Base-by-base conservation (phyloP, 1,140 invertebrate species). In the Zaprionus davidi region DNA sequence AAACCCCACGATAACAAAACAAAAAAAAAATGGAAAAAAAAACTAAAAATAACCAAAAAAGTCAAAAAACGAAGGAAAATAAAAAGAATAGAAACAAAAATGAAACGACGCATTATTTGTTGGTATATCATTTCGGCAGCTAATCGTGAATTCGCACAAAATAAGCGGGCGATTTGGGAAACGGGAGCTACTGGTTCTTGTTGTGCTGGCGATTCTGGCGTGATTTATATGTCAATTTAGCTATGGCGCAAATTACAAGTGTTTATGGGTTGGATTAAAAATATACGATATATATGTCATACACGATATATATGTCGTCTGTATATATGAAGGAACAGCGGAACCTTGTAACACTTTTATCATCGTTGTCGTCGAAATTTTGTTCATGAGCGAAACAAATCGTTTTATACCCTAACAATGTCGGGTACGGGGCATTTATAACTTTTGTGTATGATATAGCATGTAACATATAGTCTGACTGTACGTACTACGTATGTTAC, bases 111-210 rank as follows among this genome's bases (percentile, higher is more conserved):
- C 68, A 64, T 58, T 65, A 69, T 49, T 65, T 53, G 76, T 62
- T 53, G 31, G 38, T 5, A 34, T 36, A 7, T 56, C 12, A 67
- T 46, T 62, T 72, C 49, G 53, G 24, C 38, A 17, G 64, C 66
- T 79, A 81, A 81, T 81, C 76, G 68, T 79, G 76, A 81, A 68
- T 79, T 76, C 44, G 79, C 76, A 79, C 36, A 79, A 71, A 81
- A 58, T 60, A 57, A 67, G 51, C 34, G 22, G 64, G 22, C 26
- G 36, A 36, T 77, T 60, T 65, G 68, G 68, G 68, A 71, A 76
- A 55, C 68, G 55, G 53, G 44, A 67, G 67, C 76, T 76, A 51
- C 67, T 80, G 67, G 78, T 68, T 81, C 63, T 49, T 59, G 56
- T 56, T 44, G 17, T 46, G 41, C 41, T 17, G n/a, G n/a, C 6